A percentile compares a stretch with the other conserved stretches of the same genome.
Evolutionary conservation across 2,797 vertebrate species (phyloP).

Genomic region (Dicrostonyx torquatus): DNA sequence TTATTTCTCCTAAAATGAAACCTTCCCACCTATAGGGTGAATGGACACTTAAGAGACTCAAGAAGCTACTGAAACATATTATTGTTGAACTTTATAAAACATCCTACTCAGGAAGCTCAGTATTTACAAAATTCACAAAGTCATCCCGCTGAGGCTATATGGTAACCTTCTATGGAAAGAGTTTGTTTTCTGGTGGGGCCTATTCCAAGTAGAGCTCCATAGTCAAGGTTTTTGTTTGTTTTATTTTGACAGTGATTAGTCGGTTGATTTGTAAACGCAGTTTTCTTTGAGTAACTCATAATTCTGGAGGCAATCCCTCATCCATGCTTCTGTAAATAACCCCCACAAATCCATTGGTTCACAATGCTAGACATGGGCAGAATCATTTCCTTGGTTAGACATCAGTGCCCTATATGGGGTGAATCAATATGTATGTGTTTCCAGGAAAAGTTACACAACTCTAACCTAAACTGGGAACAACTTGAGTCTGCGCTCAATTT

Average conservation of each 20-base stretch:
- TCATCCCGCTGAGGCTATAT: too few relatives aligned
- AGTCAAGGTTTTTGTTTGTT: neutral
- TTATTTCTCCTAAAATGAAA: neutral
- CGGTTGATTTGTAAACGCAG: neutral
- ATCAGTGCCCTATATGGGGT: neutral
- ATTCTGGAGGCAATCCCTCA: neutral
- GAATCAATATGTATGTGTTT: neutral
- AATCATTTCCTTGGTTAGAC: neutral
- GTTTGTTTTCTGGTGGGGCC: neutral
- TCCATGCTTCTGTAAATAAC: neutral
- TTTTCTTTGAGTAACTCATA: neutral
- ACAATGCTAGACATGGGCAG: neutral
- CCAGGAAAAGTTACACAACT: neutral
- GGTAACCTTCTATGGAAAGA: neutral
- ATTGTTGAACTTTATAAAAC: neutral
- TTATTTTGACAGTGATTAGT: neutral
- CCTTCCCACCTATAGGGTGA: neutral
- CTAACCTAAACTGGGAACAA: neutral
- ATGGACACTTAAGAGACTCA: neutral
- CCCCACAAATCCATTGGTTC: neutral
- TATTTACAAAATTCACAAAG: neutral
- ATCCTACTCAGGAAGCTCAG: neutral
- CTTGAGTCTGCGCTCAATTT: neutral
- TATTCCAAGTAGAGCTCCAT: neutral
- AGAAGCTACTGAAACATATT: neutral